Percentiles rank a stretch among this genome's conserved stretches.
Evolutionary conservation across 2,113 vertebrate genomes (phyloP).

Genomic region (Phaetusa simplex): DNA sequence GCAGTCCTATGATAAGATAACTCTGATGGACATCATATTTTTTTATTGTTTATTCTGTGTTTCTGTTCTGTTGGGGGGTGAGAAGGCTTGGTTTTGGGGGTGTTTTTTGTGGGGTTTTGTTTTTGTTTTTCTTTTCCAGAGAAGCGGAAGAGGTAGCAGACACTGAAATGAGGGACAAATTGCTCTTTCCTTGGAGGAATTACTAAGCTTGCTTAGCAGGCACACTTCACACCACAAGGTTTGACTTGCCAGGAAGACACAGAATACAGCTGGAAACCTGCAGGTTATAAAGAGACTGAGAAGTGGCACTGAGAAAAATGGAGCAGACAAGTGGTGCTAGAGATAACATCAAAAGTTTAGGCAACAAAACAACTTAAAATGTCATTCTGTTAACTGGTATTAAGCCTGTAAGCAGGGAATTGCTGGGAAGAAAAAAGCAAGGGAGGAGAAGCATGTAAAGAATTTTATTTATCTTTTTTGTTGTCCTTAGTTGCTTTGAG

Average conservation of each 20-base stretch:
- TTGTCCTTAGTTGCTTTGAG: background rate
- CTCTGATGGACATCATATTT: background rate
- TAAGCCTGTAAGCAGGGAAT: background rate
- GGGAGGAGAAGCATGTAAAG: background rate
- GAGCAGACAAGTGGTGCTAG: background rate
- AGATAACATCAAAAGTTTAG: background rate
- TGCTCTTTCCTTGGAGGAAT: background rate
- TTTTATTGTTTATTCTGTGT: background rate
- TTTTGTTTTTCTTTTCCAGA: background rate
- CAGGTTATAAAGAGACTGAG: background rate
- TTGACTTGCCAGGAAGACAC: fast-evolving
- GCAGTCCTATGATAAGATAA: background rate
- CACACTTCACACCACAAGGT: background rate
- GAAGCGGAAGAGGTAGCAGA: background rate
- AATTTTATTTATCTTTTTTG: background rate
- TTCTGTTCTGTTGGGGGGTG: background rate
- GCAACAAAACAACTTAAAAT: background rate
- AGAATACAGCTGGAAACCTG: background rate
- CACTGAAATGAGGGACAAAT: background rate
- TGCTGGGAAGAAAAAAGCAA: background rate
- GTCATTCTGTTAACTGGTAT: background rate
- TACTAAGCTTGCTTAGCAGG: background rate
- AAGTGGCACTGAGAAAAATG: background rate
- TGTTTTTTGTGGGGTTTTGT: background rate
- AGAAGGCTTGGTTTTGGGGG: fast-evolving